Conservation (phyloP, 2,113 vertebrate species). For the Dicaeum eximium region DNA sequence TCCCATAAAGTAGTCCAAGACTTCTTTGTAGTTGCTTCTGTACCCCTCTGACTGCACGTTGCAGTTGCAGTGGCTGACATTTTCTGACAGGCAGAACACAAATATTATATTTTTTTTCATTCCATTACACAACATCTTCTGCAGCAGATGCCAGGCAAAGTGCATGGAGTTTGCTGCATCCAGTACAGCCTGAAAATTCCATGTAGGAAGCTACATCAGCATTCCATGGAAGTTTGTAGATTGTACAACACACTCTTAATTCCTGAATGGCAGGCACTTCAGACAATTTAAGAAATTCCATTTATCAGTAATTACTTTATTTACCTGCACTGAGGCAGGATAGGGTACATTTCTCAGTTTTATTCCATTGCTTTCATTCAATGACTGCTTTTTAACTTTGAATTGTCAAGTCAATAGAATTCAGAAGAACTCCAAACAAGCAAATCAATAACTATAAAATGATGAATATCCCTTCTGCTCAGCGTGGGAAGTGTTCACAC, state of each 20-base stretch:
- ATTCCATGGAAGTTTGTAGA: background rate
- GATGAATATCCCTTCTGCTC: background rate
- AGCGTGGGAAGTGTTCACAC: background rate
- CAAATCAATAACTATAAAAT: background rate
- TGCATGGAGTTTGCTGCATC: background rate
- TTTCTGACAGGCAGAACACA: slow-evolving; percentile 9
- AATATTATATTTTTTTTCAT: background rate
- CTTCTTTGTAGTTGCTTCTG: slow-evolving; percentile 7
- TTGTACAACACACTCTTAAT: background rate
- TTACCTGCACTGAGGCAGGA: background rate
- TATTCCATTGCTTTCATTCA: background rate
- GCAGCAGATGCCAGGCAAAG: background rate
- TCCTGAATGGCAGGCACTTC: background rate
- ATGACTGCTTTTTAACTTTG: background rate
- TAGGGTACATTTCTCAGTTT: background rate
- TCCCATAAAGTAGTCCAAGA: background rate
- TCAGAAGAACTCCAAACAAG: background rate
- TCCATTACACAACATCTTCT: slow-evolving; percentile 2
- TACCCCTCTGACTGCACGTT: background rate
- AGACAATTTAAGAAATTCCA: background rate
- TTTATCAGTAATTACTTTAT: background rate
- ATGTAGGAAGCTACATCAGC: background rate
- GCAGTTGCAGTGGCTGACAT: background rate
- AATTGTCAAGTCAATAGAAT: background rate
- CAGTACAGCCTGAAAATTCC: background rate